phyloP scores from a whole-genome alignment of 1,140 invertebrate genomes.

The Cherax quadricarinatus region DNA sequence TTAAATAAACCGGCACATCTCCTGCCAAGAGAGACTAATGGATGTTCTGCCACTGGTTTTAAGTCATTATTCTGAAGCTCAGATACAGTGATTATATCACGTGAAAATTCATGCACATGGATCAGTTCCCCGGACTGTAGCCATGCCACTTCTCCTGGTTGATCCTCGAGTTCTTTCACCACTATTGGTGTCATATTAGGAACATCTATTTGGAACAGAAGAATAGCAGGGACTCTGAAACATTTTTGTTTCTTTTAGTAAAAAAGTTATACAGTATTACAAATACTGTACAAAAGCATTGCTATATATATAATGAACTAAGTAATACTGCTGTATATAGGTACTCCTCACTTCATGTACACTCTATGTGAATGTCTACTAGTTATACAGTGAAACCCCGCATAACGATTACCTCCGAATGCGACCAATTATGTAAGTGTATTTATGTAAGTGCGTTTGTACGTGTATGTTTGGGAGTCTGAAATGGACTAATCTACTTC shows the following conservation, averaged over 20 bases:
- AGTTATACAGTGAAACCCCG: no score
- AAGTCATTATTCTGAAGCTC: background rate
- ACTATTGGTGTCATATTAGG: background rate
- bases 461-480: no score
- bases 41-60: background rate
- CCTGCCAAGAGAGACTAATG: background rate
- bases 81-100: background rate
- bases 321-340: no score
- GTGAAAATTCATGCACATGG: background rate
- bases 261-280: background rate
- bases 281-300: background rate
- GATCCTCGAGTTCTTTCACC: background rate
- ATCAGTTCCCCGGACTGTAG: conserved; percentile 1
- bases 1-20: background rate
- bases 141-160: background rate
- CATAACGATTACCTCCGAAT: no score
- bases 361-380: no score
- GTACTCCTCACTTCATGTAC: no score
- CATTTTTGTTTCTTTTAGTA: background rate
- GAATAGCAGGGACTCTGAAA: conserved; percentile 26
- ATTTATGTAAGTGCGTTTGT: no score
- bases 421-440: no score
- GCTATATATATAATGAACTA: no score
- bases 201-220: conserved; percentile 20
- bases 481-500: no score